These are phyloP conservation scores for Xestia xanthographa DNA, from an alignment of 2,888 invertebrate genomes.

Conservation along the genomic window DNA sequence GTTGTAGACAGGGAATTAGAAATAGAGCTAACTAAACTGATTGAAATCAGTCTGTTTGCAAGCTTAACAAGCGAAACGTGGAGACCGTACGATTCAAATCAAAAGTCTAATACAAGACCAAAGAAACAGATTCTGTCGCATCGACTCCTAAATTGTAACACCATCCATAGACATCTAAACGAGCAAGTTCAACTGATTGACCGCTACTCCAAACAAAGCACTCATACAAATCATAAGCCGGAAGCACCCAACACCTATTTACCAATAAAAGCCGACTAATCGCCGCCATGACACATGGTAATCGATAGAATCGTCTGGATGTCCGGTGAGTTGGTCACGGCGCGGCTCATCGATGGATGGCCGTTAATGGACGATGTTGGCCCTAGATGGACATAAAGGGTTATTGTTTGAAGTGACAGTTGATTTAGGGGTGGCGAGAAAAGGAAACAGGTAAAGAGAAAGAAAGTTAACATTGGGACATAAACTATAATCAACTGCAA, in stretches of 20 bases:
- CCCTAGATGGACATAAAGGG: constrained; percentile 53
- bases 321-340: constrained; percentile 43
- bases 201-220: constrained; percentile 4
- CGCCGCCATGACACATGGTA: constrained; percentile 43
- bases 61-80: background rate
- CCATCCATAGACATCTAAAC: no score
- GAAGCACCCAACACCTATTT: constrained; percentile 44
- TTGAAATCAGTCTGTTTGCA: background rate
- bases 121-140: background rate
- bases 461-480: background rate
- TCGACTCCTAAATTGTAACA: background rate
- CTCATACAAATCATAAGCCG: constrained; percentile 17
- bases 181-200: background rate
- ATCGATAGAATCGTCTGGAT: constrained; percentile 42
- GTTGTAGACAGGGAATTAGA: background rate
- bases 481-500: background rate
- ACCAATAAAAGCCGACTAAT: constrained; percentile 49
- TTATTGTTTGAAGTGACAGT: constrained; percentile 64
- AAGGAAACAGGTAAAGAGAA: background rate
- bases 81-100: background rate
- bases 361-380: constrained; percentile 37
- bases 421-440: constrained; percentile 37
- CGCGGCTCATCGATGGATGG: constrained; percentile 37
- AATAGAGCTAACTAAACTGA: background rate
- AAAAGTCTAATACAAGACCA: background rate